Evolutionary conservation across 2,113 vertebrate species (phyloP), one percentile per base, ranked within the genome.

Genomic region (Embiotoca jacksoni): DNA sequence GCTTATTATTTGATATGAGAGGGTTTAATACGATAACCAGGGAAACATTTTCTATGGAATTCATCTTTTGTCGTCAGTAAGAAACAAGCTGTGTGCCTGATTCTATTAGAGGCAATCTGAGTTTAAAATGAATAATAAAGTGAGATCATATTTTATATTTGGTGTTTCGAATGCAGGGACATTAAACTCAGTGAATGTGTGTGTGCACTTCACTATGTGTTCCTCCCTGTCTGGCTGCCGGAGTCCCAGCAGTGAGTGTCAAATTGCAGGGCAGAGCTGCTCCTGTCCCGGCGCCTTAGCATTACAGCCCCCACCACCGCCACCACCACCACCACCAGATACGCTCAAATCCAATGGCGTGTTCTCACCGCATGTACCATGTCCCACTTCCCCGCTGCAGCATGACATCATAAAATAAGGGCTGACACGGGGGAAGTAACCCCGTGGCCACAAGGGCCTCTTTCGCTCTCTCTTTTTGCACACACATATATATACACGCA

Each of bases 231-330:
- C 76, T 71, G 80, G 35, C 78, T 68, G 35, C 46, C 61, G 16
- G 37, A 62, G 76, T 88, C 87, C 68, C 80, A 59, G 41, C 64
- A 83, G 69, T 75, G 63, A 66, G 79, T 52, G 67, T 88, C 80
- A 83, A 84, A 78, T 83, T 70, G 72, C 82, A 80, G 52, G 64
- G 70, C 59, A 68, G 74, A 63, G 50, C 78, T 87, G 85, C 73
- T 89, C 72, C 77, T 88, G 84, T 92, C 87, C 54, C 7, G 65
- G 49, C 55, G 47, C 60, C 66, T 92, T 88, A 90, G 79, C 44
- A 44, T 86, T 80, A 89, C 64, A 30, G 56, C 11, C 63, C 67
- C 64, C 23, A 23, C 23, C 23, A 23, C 23, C 23, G 23, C 23
- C 23, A 23, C 23, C 37, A 41, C 50, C 52, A 61, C 39, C 54